Conservation (phyloP, 2,888 invertebrate species). For the Diadegma fenestrale region DNA sequence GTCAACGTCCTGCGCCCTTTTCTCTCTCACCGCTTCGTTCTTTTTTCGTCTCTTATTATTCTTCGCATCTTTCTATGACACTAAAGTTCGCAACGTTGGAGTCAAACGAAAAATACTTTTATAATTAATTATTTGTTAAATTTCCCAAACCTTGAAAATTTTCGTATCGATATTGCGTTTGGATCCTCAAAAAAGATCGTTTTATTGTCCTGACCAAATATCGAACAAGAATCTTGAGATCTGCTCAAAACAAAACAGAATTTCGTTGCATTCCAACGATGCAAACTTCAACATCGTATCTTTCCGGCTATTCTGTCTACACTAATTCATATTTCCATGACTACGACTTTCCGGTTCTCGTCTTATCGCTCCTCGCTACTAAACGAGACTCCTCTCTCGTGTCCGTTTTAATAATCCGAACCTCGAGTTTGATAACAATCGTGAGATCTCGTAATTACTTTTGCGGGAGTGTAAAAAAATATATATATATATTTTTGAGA, state of each 20-base stretch:
- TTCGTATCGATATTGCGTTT: no score
- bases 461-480: slow-evolving; percentile 32
- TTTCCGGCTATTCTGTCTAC: background rate
- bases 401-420: slow-evolving; percentile 24
- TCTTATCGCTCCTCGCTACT: slow-evolving; percentile 44
- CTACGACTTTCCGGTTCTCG: slow-evolving; percentile 33
- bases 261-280: no score
- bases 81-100: no score
- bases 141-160: no score
- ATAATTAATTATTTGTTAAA: no score
- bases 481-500: slow-evolving; percentile 46
- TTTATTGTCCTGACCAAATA: no score
- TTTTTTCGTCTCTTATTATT: background rate
- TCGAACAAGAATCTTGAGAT: no score
- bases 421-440: slow-evolving; percentile 44
- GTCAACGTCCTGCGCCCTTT: background rate
- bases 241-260: no score
- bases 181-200: no score
- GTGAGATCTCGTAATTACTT: slow-evolving; percentile 47
- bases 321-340: slow-evolving; percentile 14
- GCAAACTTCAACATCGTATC: no score
- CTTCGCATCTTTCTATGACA: background rate
- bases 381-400: slow-evolving; percentile 10
- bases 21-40: background rate
- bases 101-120: no score